A percentile compares a stretch with the other conserved stretches of the same genome.
These are phyloP conservation scores for Margarornis squamiger DNA, from an alignment of 2,797 vertebrate genomes.

Conservation along the genomic window DNA sequence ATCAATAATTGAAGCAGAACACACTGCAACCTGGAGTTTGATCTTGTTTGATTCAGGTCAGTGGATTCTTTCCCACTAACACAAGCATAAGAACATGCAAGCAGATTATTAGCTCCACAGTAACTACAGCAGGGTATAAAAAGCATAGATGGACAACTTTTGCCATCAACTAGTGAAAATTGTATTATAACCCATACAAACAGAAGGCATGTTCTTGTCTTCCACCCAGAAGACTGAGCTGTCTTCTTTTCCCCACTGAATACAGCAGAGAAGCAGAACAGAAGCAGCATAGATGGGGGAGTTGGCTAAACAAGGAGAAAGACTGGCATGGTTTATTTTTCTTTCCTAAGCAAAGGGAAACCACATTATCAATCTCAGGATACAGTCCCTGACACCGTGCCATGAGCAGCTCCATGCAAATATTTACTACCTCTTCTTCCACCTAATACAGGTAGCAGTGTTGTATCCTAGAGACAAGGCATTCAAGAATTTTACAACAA, in stretches of 20 bases:
- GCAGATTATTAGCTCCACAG: neutral
- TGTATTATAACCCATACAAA: neutral
- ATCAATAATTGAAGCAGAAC: neutral
- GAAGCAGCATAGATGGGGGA: neutral
- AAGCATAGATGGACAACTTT: neutral
- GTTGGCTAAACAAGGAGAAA: neutral
- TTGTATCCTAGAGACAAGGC: neutral
- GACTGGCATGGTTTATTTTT: neutral
- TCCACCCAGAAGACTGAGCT: neutral
- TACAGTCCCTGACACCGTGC: neutral
- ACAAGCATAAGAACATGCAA: neutral
- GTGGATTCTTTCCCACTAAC: neutral
- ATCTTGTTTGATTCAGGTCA: neutral
- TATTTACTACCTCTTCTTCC: neutral
- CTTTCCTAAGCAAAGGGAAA: neutral
- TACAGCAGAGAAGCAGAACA: fast-evolving
- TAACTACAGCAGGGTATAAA: neutral
- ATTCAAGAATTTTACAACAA: neutral
- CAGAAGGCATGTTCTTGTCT: neutral
- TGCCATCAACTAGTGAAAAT: neutral
- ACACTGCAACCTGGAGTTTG: neutral
- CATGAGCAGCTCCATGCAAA: neutral
- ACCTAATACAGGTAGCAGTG: neutral
- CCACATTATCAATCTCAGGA: neutral
- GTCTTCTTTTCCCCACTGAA: neutral